Evolutionary conservation across 2,888 invertebrate genomes (phyloP).

Genomic region (Aleiodes alternator): DNA sequence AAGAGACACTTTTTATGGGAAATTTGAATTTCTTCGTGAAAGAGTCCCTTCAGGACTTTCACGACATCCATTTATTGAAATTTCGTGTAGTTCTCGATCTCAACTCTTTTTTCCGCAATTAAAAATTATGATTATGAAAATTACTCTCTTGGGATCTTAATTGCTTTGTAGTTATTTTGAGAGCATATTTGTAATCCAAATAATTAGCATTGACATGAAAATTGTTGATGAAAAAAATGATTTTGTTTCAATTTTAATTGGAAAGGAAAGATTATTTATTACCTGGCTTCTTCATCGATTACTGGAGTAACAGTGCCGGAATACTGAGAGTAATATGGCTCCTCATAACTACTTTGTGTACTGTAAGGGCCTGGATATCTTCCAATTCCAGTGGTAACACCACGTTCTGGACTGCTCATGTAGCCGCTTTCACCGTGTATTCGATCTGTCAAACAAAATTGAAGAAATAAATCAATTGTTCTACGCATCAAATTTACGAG

Average conservation of each 20-base stretch:
- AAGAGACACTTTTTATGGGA: too few relatives aligned
- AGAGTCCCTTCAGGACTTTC: too few relatives aligned
- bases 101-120: too few relatives aligned
- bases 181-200: too few relatives aligned
- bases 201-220: too few relatives aligned
- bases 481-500: slow-evolving; percentile 3
- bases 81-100: too few relatives aligned
- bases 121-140: too few relatives aligned
- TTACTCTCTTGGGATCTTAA: too few relatives aligned
- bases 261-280: slow-evolving; percentile 38
- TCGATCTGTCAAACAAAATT: slow-evolving; percentile 68
- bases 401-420: slow-evolving; percentile 92
- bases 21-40: too few relatives aligned
- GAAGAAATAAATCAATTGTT: slow-evolving; percentile 9
- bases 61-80: too few relatives aligned
- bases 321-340: slow-evolving; percentile 91
- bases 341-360: slow-evolving; percentile 86
- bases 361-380: slow-evolving; percentile 74
- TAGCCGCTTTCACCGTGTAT: slow-evolving; percentile 82
- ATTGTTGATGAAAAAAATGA: too few relatives aligned
- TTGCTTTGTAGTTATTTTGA: too few relatives aligned
- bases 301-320: slow-evolving; percentile 90
- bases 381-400: slow-evolving; percentile 71
- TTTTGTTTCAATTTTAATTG: neutral
- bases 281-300: slow-evolving; percentile 93